phyloP scores from a whole-genome alignment of 2,797 vertebrate genomes.

The Taenioides sp. region DNA sequence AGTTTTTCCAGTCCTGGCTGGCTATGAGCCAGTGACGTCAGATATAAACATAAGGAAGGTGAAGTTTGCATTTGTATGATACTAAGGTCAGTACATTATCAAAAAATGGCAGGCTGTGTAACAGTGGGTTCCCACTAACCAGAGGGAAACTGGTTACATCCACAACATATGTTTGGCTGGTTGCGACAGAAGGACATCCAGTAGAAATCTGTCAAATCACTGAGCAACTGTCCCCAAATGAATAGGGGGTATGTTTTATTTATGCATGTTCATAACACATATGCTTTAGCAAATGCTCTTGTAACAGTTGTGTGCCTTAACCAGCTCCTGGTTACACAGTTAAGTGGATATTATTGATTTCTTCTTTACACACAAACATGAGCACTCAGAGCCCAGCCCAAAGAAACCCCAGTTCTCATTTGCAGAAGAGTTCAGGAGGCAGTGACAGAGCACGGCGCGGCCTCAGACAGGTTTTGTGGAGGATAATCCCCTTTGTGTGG shows the following conservation, averaged over 20 bases:
- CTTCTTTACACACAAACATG: slow-evolving; percentile 40
- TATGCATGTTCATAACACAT: not conserved
- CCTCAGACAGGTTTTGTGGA: slow-evolving; percentile 33
- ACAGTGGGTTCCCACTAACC: not conserved
- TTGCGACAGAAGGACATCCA: not conserved
- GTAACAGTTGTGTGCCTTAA: not conserved
- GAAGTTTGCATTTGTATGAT: not conserved
- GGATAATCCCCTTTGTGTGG: slow-evolving; percentile 54
- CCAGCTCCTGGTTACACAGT: not conserved
- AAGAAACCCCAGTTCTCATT: not conserved
- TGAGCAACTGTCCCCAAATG: not conserved
- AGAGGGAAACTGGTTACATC: not conserved
- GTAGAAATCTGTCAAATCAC: slow-evolving; percentile 4
- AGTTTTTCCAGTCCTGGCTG: slow-evolving; percentile 59
- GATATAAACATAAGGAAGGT: not conserved
- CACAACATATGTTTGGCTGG: not conserved
- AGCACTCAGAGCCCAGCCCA: slow-evolving; percentile 6
- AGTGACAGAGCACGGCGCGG: not conserved
- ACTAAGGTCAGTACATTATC: not conserved
- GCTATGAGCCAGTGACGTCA: slow-evolving; percentile 10
- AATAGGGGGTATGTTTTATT: not conserved
- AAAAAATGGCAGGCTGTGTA: not conserved
- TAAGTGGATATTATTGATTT: slow-evolving; percentile 50
- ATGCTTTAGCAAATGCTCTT: not conserved
- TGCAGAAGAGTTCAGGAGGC: not conserved